phyloP scores from a whole-genome alignment of 1,140 invertebrate species.

The Anastrepha ludens region DNA sequence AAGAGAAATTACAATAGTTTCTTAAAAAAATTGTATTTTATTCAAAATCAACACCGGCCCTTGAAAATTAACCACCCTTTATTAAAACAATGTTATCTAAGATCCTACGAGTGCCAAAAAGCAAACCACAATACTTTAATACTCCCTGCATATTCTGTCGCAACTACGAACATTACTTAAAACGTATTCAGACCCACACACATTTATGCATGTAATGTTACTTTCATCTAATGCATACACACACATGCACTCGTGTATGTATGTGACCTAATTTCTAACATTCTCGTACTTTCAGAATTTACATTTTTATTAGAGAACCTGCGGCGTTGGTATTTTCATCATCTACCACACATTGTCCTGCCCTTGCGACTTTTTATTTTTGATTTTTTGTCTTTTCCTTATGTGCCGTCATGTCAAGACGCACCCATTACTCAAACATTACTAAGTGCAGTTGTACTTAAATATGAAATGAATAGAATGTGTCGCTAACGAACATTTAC shows the following conservation, averaged over 20 bases:
- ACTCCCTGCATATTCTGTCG: too few species aligned
- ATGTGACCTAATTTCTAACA: conserved; percentile 41
- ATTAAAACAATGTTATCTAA: too few species aligned
- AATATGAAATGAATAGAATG: conserved; percentile 3
- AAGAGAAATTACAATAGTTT: too few species aligned
- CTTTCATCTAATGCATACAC: background rate
- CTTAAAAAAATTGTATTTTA: too few species aligned
- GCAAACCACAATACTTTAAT: too few species aligned
- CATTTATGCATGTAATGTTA: too few species aligned
- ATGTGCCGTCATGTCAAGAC: conserved; percentile 21
- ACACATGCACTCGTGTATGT: background rate
- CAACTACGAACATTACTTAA: too few species aligned
- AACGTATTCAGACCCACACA: too few species aligned
- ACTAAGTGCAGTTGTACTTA: conserved; percentile 5
- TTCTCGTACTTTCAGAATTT: background rate
- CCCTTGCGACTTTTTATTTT: background rate
- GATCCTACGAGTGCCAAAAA: too few species aligned
- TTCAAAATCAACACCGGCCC: too few species aligned
- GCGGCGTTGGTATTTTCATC: conserved; percentile 14
- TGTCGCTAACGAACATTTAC: conserved; percentile 1
- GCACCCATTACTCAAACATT: conserved; percentile 5
- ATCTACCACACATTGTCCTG: background rate
- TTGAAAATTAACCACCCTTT: too few species aligned
- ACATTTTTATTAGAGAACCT: background rate
- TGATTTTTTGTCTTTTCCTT: background rate